These are phyloP conservation scores for Chelonoidis abingdonii DNA, from an alignment of 2,113 vertebrate genomes.

Conservation along the genomic window DNA sequence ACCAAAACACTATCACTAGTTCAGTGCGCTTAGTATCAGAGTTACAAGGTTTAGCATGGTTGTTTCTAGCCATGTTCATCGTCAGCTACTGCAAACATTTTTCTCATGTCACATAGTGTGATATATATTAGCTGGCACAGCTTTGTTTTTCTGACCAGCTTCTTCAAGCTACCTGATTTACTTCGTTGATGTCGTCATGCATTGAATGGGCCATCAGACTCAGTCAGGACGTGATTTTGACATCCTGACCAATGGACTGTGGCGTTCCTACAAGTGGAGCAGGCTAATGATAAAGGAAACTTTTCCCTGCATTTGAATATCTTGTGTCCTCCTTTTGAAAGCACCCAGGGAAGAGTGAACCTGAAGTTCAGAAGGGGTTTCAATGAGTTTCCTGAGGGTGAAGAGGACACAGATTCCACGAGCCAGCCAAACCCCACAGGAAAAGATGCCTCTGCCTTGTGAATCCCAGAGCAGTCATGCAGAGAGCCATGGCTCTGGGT, in stretches of 20 bases:
- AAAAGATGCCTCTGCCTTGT: too few relatives aligned
- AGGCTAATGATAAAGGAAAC: neutral
- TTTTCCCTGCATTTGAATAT: neutral
- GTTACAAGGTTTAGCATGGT: neutral
- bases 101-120: neutral
- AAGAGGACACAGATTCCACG: too few relatives aligned
- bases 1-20: neutral
- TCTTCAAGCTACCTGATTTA: neutral
- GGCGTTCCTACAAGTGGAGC: slow-evolving; percentile 17
- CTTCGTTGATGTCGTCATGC: too few relatives aligned
- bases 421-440: too few relatives aligned
- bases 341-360: neutral
- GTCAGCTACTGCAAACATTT: neutral
- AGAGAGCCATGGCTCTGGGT: too few relatives aligned
- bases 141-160: neutral
- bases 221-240: neutral
- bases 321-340: neutral
- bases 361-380: too few relatives aligned
- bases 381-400: too few relatives aligned
- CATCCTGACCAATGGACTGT: neutral
- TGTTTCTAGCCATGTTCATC: neutral
- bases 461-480: too few relatives aligned
- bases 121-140: neutral
- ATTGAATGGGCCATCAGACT: too few relatives aligned
- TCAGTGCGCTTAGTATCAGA: neutral